Evolutionary conservation across 2,113 vertebrate genomes (phyloP), one percentile per base, ranked within the genome.

Genomic region (Thalassoma bifasciatum): DNA sequence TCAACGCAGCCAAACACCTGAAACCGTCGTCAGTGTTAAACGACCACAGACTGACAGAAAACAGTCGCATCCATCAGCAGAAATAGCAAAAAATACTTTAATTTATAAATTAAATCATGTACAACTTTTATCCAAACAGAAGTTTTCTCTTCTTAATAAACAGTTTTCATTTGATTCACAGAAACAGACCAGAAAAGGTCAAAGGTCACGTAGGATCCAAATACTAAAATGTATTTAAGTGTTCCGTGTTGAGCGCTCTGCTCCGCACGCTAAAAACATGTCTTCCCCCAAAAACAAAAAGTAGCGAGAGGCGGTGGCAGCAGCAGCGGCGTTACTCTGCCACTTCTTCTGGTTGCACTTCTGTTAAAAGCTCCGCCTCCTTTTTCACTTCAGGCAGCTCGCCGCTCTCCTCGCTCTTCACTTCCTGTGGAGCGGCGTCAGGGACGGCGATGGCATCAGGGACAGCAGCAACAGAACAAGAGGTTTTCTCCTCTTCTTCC

Each of bases 81-180:
- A 94, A 97, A 95, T 98, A 96, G 95, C 94, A 97, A 98, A 99
- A 99, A 98, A 98, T 98, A 98, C 93, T 93, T 98, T 99, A 98
- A 98, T 99, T 96, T 96, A 98, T 98, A 98, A 98, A 98, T 98
- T 98, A 94, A 93, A 91, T 91, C 77, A 89, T 93, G 81, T 92
- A 93, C 88, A 92, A 77, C 94, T 95, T 92, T 91, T 90, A 91
- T 56, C 83, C 82, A 75, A 76, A 95, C 95, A 66, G 37, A 81
- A 66, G 61, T 64, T 37, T 51, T 42, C 92, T 94, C 91, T 88
- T 86, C 81, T 89, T 91, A 91, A 94, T 86, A 95, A 91, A 94
- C 91, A 92, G 42, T 93, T 47, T 37, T 36, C 4, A n/a, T 37
- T 40, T 8, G 44, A 34, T 58, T 93, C 94, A 96, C 95, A 96